Evolutionary conservation across 2,888 invertebrate species (phyloP), one percentile per base, ranked within the genome.

Genomic region (Acheta domesticus): DNA sequence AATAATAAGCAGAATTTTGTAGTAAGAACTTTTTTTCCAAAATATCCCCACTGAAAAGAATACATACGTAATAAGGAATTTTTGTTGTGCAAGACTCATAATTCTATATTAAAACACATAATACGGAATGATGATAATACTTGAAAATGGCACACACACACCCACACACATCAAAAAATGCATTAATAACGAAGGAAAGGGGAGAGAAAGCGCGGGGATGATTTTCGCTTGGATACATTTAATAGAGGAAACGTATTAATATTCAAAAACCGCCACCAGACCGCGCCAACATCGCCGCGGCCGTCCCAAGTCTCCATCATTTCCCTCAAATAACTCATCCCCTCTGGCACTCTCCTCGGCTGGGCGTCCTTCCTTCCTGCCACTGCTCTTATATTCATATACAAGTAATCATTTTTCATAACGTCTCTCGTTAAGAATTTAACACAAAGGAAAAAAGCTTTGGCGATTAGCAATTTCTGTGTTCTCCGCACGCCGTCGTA

Each of bases 171-270:
- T 19, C 14, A 62, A 62, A 62, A 62, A 62, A 62, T 19, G 62
- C 62, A 62, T 62, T 62, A 62, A 62, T 62, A 62, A 62, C 62
- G 62, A 62, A 62, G 75, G 75, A 75, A 75, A 19, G 21, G 75
- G 48, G 23, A 75, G 49, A 48, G 21, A 74, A 23, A 23, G 74
- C 62, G 76, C 21, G 50, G 74, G 62, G 77, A 79, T 77, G 79
- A 79, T 77, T 74, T 77, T 79, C 79, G 77, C 79, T 79, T 77
- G 77, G 79, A 77, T 79, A 74, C 73, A 79, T 74, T 79, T 79
- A 79, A 79, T 79, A 77, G 79, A 77, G 62, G 62, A 74, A 79
- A 77, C 48, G 76, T 76, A 77, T 77, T 77, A 77, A 77, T 77
- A 79, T 77, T 79, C 74, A 77, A 79, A 75, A 62, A 77, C 74